These are phyloP conservation scores for Hemithea aestivaria DNA, from an alignment of 2,888 invertebrate species.

Conservation along the genomic window DNA sequence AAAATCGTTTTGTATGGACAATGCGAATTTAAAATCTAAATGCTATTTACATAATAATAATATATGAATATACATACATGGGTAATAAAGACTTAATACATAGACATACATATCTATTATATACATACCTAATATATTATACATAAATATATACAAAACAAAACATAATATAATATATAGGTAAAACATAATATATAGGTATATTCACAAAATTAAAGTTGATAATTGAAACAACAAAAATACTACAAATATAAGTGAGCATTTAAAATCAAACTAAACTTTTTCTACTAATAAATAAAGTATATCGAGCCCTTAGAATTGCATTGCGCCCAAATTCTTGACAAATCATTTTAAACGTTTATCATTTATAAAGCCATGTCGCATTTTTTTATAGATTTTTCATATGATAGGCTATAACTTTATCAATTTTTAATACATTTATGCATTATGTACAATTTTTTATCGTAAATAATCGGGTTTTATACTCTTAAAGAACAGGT, in stretches of 20 bases:
- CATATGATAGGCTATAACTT: slow-evolving; percentile 27
- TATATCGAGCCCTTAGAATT: slow-evolving; percentile 2
- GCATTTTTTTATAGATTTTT: slow-evolving; percentile 23
- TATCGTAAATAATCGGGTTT: too few species aligned
- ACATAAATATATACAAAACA: too few species aligned
- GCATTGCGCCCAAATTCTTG: slow-evolving; percentile 15
- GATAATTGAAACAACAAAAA: slow-evolving; percentile 4
- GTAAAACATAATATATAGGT: too few species aligned
- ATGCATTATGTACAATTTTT: slow-evolving; percentile 30
- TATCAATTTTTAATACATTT: slow-evolving; percentile 31
- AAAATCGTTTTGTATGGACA: too few species aligned
- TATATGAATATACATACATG: too few species aligned
- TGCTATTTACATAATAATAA: too few species aligned
- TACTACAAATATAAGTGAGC: slow-evolving; percentile 13
- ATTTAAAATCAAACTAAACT: slow-evolving; percentile 8
- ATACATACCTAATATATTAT: too few species aligned
- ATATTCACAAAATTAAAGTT: not conserved
- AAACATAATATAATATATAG: too few species aligned
- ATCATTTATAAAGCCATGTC: slow-evolving; percentile 9
- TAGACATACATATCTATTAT: too few species aligned
- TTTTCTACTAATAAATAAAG: slow-evolving; percentile 14
- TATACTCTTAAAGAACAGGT: too few species aligned
- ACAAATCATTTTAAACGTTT: slow-evolving; percentile 10
- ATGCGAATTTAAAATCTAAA: too few species aligned
- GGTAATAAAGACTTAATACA: too few species aligned